phyloP scores from a whole-genome alignment of 1,140 invertebrate genomes.

The Bathynomus jamesi region DNA sequence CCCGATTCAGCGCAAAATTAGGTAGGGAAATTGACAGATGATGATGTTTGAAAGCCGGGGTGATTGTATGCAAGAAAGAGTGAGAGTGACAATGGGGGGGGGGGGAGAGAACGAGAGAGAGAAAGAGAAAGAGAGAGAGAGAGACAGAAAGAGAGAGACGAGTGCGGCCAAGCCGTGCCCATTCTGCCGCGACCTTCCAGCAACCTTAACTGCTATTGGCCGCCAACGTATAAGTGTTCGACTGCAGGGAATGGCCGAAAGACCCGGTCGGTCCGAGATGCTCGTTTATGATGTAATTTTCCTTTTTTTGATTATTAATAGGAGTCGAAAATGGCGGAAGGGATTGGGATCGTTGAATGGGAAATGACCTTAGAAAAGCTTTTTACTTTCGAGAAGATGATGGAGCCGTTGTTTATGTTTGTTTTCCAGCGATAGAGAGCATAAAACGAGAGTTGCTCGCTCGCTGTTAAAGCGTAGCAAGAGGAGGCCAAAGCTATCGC shows the following conservation, averaged over 20 bases:
- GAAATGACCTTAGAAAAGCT: not conserved
- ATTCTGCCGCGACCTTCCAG: not conserved
- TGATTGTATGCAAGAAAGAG: not conserved
- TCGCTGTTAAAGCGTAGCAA: not conserved
- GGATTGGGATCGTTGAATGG: no score
- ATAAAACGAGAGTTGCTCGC: not conserved
- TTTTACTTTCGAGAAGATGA: not conserved
- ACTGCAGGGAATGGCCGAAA: not conserved
- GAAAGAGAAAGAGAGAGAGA: not conserved
- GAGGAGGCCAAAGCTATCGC: not conserved
- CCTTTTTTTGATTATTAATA: not conserved
- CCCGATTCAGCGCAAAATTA: no score
- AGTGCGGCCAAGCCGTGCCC: not conserved
- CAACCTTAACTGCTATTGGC: not conserved
- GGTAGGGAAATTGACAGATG: no score
- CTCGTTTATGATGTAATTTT: not conserved
- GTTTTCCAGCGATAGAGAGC: not conserved
- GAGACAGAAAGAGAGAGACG: not conserved
- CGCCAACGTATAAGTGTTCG: not conserved
- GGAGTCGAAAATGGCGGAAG: not conserved
- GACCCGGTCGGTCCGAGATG: not conserved
- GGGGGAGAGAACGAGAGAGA: not conserved
- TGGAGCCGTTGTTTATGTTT: not conserved
- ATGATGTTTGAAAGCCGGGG: no score
- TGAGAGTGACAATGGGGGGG: not conserved